Conservation (phyloP, 2,113 vertebrate species). For the Neotoma lepida region DNA sequence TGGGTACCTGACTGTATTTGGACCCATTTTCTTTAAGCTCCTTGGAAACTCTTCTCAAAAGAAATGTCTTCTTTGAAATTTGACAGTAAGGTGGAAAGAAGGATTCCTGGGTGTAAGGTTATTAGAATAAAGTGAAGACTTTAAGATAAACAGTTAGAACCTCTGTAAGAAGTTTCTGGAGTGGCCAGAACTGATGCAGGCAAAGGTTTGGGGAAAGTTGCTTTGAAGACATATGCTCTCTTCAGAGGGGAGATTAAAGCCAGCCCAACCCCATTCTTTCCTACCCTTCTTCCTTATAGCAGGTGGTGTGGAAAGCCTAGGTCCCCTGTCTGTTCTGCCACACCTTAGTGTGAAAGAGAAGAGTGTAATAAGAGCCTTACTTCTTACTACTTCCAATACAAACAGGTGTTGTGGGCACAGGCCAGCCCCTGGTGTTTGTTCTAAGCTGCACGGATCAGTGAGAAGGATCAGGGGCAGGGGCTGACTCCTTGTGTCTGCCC, state of each 20-base stretch:
- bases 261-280: background rate
- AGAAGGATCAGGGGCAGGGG: background rate
- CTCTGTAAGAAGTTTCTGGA: background rate
- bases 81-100: slow-evolving; percentile 2
- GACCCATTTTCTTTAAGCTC: background rate
- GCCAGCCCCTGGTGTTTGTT: background rate
- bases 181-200: background rate
- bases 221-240: background rate
- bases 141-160: background rate
- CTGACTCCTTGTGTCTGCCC: background rate
- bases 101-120: background rate
- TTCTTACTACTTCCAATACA: background rate
- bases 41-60: background rate
- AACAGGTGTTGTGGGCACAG: slow-evolving; percentile 4
- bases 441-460: background rate
- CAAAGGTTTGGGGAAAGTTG: background rate
- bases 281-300: background rate
- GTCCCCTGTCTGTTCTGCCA: background rate
- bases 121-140: background rate
- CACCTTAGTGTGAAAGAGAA: background rate
- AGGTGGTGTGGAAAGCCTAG: background rate
- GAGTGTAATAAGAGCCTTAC: background rate
- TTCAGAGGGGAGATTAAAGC: background rate
- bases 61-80: background rate
- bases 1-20: background rate